Conservation (phyloP, 2,888 invertebrate genomes). For the Bedellia somnulentella region DNA sequence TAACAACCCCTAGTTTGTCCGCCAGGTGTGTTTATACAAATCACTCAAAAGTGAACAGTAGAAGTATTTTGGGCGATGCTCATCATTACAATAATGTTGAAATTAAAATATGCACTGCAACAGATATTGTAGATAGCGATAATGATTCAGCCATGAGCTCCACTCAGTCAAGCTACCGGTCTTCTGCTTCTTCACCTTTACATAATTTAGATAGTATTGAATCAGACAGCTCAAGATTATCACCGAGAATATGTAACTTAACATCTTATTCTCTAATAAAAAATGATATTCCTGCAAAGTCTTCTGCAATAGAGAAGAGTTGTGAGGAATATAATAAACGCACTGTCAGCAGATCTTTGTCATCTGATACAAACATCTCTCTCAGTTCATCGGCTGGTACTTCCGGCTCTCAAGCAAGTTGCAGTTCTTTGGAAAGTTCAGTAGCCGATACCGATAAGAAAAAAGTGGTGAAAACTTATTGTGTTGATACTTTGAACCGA, state of each 20-base stretch:
- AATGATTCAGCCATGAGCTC: constrained; percentile 89
- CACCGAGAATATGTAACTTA: constrained; percentile 43
- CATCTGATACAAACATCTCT: constrained; percentile 73
- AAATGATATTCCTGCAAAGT: constrained; percentile 37
- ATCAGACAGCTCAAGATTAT: constrained; percentile 54
- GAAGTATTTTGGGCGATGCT: constrained; percentile 25
- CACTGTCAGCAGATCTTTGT: constrained; percentile 66
- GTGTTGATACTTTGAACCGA: constrained; percentile 81
- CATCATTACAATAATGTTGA: constrained; percentile 44
- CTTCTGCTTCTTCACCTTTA: constrained; percentile 76
- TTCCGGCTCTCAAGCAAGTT: constrained; percentile 73
- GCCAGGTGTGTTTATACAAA: constrained; percentile 18
- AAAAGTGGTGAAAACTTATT: constrained; percentile 75
- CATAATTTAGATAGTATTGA: constrained; percentile 64
- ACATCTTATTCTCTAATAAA: constrained; percentile 41
- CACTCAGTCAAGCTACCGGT: constrained; percentile 77
- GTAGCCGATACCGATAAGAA: constrained; percentile 65
- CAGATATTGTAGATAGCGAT: constrained; percentile 71
- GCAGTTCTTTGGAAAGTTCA: constrained; percentile 66
- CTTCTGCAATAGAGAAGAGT: constrained; percentile 27
- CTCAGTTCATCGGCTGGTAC: constrained; percentile 70
- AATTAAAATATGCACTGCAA: constrained; percentile 45
- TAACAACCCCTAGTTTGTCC: constrained; percentile 17
- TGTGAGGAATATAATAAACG: constrained; percentile 53
- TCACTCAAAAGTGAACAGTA: constrained; percentile 26